Evolutionary conservation across 2,888 invertebrate genomes (phyloP).

Genomic region (Agrotis ipsilon): DNA sequence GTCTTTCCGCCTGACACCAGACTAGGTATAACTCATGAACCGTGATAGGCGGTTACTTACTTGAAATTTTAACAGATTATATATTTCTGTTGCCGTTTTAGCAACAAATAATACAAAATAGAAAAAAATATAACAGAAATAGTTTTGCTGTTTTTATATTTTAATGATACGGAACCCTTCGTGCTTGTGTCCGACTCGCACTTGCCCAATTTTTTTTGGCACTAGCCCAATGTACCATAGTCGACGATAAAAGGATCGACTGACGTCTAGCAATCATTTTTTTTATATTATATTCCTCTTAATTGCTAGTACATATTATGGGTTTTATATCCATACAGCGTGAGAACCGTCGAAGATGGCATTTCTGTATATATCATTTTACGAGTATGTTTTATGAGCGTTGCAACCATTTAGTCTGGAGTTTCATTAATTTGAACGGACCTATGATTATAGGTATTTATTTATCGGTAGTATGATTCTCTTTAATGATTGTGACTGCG

Average conservation of each 20-base stretch:
- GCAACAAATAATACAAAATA: no score
- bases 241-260: slow-evolving; percentile 69
- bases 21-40: no score
- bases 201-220: slow-evolving; percentile 65
- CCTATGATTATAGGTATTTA: slow-evolving; percentile 56
- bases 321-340: slow-evolving; percentile 65
- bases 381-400: slow-evolving; percentile 64
- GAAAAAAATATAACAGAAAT: no score
- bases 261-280: slow-evolving; percentile 72
- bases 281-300: slow-evolving; percentile 71
- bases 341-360: slow-evolving; percentile 67
- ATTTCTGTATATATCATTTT: slow-evolving; percentile 65
- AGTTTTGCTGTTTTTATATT: no score
- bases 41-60: no score
- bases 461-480: slow-evolving; percentile 33
- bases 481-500: slow-evolving; percentile 49
- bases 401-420: slow-evolving; percentile 60
- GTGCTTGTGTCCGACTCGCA: no score
- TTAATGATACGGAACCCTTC: no score
- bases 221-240: slow-evolving; percentile 71
- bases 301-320: slow-evolving; percentile 69
- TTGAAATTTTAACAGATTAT: no score
- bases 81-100: no score
- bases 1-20: no score
- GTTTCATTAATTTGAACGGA: slow-evolving; percentile 62